Base-by-base conservation (phyloP, 2,797 vertebrate genomes). In the Tenualosa thibaudeaui region DNA sequence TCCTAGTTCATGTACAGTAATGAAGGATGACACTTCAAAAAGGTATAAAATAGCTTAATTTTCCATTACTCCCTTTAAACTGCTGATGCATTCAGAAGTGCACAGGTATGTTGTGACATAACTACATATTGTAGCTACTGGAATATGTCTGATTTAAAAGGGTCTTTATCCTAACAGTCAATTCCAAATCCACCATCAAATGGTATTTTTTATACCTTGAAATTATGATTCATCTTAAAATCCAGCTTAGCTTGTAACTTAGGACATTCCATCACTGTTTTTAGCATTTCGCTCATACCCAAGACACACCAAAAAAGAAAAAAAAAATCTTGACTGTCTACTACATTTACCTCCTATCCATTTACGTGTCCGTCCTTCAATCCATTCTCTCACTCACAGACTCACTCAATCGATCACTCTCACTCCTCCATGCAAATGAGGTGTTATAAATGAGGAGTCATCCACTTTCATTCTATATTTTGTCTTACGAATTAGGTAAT, bases 11-110 rank as follows among this genome's bases (percentile, higher is more conserved):
- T 78, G 71, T 43, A 78, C 71, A 46, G 37, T 40, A 17, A 1
- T 78, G 37, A 43, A 78, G 37, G 19, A 78, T 46, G 71, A 17
- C 7, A 78, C 71, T 78, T 78, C 71, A 22, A 46, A 78, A 78
- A 31, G 71, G 71, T 78, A 78, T 15, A 78, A 78, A 78, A 78
- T 78, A 46, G 71, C 71, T 78, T 78, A 78, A 17, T 43, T 46
- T 46, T 78, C 40, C 71, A 78, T 46, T 1, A 8, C 37, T 78
- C 71, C 71, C 71, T 78, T 78, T 78, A 46, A 78, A 22, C 5
- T 78, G 37, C 71, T 78, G 71, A 78, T 78, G 71, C 71, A 78
- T 78, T 78, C 37, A 46, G 26, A 43, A 43, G 71, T 46, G 46
- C 15, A 46, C 40, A 46, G 71, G 71, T 78, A 46, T 46, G 71